Conservation (phyloP, 1,140 invertebrate species). For the Asbolus verrucosus region DNA sequence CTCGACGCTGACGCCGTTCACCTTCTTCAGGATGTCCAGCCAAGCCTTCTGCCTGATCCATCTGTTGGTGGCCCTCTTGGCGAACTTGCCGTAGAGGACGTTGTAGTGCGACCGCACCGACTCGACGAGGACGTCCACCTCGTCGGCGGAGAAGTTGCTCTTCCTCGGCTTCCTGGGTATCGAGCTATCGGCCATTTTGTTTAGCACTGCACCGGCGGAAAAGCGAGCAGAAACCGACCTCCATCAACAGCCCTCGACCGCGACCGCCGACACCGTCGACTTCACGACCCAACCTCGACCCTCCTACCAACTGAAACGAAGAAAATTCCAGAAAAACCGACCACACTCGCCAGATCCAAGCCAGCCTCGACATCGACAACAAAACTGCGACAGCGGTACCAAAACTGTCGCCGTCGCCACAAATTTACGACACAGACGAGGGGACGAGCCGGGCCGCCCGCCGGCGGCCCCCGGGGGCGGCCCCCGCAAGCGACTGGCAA, state of each 20-base stretch:
- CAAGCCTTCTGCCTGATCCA: conserved; percentile 52
- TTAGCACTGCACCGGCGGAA: conserved; percentile 26
- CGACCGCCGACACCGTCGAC: not conserved
- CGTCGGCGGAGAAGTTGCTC: conserved; percentile 56
- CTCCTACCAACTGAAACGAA: not conserved
- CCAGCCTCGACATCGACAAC: conserved; percentile 16
- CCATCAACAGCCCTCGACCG: not conserved
- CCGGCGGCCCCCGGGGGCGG: not conserved
- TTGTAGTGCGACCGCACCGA: conserved; percentile 52
- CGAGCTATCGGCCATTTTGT: conserved; percentile 13
- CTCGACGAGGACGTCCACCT: conserved; percentile 52
- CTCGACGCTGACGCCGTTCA: conserved; percentile 56
- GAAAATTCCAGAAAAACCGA: conserved; percentile 5
- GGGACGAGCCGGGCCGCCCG: not conserved
- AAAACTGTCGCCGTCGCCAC: conserved; percentile 7
- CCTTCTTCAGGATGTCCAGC: conserved; percentile 52
- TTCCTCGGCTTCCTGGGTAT: conserved; percentile 51
- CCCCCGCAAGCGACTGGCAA: not conserved
- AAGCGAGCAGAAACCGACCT: conserved; percentile 7
- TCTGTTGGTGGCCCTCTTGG: conserved; percentile 52
- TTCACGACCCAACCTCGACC: not conserved
- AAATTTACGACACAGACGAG: not conserved
- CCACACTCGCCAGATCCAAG: conserved; percentile 3
- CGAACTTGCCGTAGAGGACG: conserved; percentile 51
- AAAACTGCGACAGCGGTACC: not conserved